A percentile compares a stretch with the other conserved stretches of the same genome.
Evolutionary conservation across 2,888 invertebrate genomes (phyloP).

Genomic region (Bimastos eiseni): DNA sequence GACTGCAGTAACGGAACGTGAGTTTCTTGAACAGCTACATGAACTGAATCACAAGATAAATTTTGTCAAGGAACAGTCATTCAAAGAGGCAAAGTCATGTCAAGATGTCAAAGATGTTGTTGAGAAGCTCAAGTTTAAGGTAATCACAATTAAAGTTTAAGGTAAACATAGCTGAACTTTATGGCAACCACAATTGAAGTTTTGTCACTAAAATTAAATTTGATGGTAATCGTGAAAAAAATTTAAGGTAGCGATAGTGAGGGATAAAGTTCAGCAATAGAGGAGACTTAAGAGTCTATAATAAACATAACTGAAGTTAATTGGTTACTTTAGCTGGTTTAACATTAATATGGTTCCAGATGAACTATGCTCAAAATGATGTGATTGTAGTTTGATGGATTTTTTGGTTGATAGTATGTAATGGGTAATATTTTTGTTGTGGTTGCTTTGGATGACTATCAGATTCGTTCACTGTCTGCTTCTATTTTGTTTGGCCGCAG

Average conservation of each 20-base stretch:
- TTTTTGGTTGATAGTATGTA: not conserved
- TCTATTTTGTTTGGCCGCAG: no score
- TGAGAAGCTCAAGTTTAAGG: constrained; percentile 82
- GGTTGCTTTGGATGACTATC: not conserved
- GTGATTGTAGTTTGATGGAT: not conserved
- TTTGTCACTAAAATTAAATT: not conserved
- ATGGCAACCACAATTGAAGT: no score
- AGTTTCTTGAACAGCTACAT: constrained; percentile 86
- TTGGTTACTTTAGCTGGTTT: not conserved
- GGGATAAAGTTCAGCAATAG: not conserved
- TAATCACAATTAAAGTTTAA: constrained; percentile 35
- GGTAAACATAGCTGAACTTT: not conserved
- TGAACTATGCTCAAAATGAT: not conserved
- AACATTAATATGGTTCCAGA: not conserved
- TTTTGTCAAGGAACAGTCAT: constrained; percentile 91
- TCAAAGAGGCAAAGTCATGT: constrained; percentile 69
- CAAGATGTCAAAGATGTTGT: constrained; percentile 91
- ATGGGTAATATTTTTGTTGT: not conserved
- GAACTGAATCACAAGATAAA: constrained; percentile 93
- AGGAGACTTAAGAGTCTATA: not conserved
- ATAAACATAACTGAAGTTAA: not conserved
- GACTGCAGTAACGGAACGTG: constrained; percentile 86
- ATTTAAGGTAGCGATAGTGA: not conserved
- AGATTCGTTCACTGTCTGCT: not conserved
- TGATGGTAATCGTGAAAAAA: not conserved